Conservation (phyloP, 2,888 invertebrate genomes). For the Syrista parreyssii region DNA sequence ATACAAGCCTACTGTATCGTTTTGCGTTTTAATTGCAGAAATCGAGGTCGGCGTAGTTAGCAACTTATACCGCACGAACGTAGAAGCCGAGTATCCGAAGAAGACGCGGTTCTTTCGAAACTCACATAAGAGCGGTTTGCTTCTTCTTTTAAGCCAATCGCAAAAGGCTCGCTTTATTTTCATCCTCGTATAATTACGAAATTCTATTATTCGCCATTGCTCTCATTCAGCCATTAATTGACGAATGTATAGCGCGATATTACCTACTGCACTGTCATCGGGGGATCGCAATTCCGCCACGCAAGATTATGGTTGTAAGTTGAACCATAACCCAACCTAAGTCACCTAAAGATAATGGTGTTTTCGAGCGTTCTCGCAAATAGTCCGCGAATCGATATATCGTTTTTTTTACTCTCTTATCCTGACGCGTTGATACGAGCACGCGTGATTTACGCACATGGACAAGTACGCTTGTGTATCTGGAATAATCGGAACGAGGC, state of each 20-base stretch:
- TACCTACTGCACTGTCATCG: not conserved
- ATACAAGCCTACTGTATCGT: not conserved
- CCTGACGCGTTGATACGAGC: not conserved
- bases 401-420: not conserved
- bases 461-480: not conserved
- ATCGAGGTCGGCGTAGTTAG: slow-evolving; percentile 13
- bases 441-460: not conserved
- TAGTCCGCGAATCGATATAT: not conserved
- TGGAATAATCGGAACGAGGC: not conserved
- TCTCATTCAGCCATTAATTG: not conserved
- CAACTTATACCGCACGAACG: not conserved
- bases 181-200: not conserved
- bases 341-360: not conserved
- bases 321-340: not conserved
- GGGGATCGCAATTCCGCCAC: not conserved
- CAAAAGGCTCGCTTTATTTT: not conserved
- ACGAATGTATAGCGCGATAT: not conserved
- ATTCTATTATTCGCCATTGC: not conserved
- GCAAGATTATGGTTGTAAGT: not conserved
- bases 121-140: not conserved
- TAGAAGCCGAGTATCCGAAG: not conserved
- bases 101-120: not conserved
- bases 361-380: not conserved
- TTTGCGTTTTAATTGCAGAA: slow-evolving; percentile 28
- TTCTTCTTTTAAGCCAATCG: not conserved